These are phyloP conservation scores for Pseudomyrmex flavicornis DNA, from an alignment of 1,140 invertebrate genomes.

Conservation along the genomic window DNA sequence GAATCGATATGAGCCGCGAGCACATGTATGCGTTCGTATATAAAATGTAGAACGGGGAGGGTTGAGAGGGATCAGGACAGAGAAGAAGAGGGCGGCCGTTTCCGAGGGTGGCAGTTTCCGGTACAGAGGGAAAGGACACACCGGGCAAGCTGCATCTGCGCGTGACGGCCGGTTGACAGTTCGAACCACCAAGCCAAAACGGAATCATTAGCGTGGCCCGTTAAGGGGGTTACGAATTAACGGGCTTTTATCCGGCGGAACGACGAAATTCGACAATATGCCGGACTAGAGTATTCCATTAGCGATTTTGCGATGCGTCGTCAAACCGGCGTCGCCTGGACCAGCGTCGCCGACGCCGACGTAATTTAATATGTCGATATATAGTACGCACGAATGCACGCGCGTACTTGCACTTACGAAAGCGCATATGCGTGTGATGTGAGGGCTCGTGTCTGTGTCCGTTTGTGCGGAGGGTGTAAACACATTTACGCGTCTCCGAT, in stretches of 20 bases:
- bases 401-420: slow-evolving; percentile 9
- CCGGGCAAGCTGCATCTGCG: slow-evolving; percentile 71
- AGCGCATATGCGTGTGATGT: neutral
- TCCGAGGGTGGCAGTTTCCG: neutral
- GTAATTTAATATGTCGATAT: slow-evolving; percentile 75
- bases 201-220: slow-evolving; percentile 75
- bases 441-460: neutral
- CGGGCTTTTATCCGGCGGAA: slow-evolving; percentile 72
- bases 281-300: slow-evolving; percentile 80
- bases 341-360: slow-evolving; percentile 59
- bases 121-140: neutral
- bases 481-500: slow-evolving; percentile 49
- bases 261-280: slow-evolving; percentile 76
- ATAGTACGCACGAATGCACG: neutral
- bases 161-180: slow-evolving; percentile 73
- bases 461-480: slow-evolving; percentile 11
- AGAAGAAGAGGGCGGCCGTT: slow-evolving; percentile 19
- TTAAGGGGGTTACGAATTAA: slow-evolving; percentile 77
- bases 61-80: slow-evolving; percentile 24
- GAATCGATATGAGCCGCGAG: slow-evolving; percentile 63
- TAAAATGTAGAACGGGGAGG: slow-evolving; percentile 48
- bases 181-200: slow-evolving; percentile 73
- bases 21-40: slow-evolving; percentile 27
- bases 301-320: slow-evolving; percentile 75
- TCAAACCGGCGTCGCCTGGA: slow-evolving; percentile 60